Evolutionary conservation across 2,888 invertebrate genomes (phyloP), one percentile per base, ranked within the genome.

Genomic region (Sclerodermus sp.): DNA sequence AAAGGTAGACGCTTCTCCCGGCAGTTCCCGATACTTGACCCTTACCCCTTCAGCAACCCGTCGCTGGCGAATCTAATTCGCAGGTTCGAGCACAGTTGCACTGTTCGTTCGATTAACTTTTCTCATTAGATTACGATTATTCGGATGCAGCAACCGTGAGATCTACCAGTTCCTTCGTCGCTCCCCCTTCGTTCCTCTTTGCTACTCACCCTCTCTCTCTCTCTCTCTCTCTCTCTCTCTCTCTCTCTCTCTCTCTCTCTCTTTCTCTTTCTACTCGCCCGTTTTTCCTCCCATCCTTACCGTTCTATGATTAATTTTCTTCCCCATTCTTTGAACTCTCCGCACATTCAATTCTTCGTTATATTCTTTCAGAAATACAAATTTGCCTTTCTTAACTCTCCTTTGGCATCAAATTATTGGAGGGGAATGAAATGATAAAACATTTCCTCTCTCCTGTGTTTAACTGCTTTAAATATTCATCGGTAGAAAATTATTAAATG

Each of bases 121-220:
- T 42, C 43, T 51, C 23, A 58, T 46, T 45, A 47, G 46, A 56
- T 60, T 53, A 60, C 42, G 38, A 42, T 45, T 45, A 46, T 37
- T 18, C 31, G 37, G 18, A 17, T 38, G 29, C 36, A 14, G 23
- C 36, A 13, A 18, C 15, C 37, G 30, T 4, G 8, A 4, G 32
- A 16, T 14, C 30, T 40, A 45, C 46, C 34, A 15, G 15, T 16
- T 29, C 34, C 30, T 34, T 34, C 34, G 5, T 34, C 34, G 31
- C 10, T 34, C 34, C 4, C 34, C 10, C 3, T 34, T 12, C 12
- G 3, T 34, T 34, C 10, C 14, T 34, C 14, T 34, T 14, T 34
- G 5, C 10, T 34, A 6, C 4, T 34, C 12, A 4, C 12, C 4
- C 14, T 34, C 12, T 31, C 12, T 12, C 12, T 6, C 10, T 34